These are phyloP conservation scores for Ceratotherium simum DNA, from an alignment of 2,113 vertebrate species.

Conservation along the genomic window DNA sequence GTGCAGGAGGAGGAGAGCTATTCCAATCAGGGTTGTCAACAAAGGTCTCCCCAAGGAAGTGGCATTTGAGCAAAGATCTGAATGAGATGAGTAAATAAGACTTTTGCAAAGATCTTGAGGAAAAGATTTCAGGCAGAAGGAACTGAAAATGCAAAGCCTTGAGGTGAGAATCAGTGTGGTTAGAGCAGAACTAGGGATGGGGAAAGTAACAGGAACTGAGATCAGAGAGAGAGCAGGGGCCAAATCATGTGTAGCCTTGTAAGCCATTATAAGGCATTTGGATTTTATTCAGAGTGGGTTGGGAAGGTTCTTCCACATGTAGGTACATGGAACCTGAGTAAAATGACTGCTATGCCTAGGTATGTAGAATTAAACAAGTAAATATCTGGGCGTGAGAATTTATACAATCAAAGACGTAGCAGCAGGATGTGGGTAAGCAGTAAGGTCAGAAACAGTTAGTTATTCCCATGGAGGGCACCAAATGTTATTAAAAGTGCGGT, in stretches of 20 bases:
- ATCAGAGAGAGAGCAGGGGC: background rate
- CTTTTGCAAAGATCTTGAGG: background rate
- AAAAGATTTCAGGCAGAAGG: background rate
- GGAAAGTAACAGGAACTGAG: background rate
- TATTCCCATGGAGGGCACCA: background rate
- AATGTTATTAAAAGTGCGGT: slow-evolving; percentile 3
- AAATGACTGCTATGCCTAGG: background rate
- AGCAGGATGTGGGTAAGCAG: background rate
- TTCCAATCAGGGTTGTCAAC: background rate
- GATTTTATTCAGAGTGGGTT: background rate
- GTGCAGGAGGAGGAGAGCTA: background rate
- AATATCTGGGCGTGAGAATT: background rate
- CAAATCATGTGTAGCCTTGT: background rate
- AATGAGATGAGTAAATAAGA: background rate
- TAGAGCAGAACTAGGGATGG: background rate
- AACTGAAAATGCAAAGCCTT: background rate
- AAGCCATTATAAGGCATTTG: background rate
- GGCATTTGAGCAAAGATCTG: background rate
- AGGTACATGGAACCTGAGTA: background rate
- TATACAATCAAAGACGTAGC: background rate
- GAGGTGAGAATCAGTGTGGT: background rate
- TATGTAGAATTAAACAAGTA: background rate
- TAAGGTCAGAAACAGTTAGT: background rate
- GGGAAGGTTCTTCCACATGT: background rate
- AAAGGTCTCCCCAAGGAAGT: background rate